Evolutionary conservation across 35 echinoderm and acorn worm species (phyloP).

Genomic region (Patiria miniata): DNA sequence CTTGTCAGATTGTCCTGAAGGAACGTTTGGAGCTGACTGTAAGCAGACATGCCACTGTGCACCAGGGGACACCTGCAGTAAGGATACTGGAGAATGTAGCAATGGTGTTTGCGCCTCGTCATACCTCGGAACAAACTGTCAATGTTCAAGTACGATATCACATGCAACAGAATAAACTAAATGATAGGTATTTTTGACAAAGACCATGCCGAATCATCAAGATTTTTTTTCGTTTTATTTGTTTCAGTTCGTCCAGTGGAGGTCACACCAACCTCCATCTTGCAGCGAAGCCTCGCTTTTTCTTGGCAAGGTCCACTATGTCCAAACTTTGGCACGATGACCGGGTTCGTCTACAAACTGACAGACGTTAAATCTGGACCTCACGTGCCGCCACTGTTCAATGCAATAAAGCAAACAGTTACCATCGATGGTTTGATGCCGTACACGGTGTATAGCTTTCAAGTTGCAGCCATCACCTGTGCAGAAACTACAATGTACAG

Average conservation of each 20-base stretch:
- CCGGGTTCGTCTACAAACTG: background rate
- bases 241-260: too few relatives aligned
- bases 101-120: background rate
- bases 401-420: background rate
- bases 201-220: too few relatives aligned
- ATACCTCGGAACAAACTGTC: background rate
- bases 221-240: too few relatives aligned
- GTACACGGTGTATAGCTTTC: conserved; percentile 1
- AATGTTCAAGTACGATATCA: conserved; percentile 3
- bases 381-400: background rate
- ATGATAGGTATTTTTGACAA: too few relatives aligned
- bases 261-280: background rate
- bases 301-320: background rate
- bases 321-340: background rate
- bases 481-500: background rate
- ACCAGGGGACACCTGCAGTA: background rate
- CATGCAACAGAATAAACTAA: too few relatives aligned
- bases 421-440: conserved; percentile 4
- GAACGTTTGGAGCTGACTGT: conserved; percentile 50
- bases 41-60: conserved; percentile 56
- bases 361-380: background rate
- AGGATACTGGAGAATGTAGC: conserved; percentile 7
- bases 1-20: conserved; percentile 43
- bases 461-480: conserved; percentile 3
- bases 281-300: background rate